Base-by-base conservation (phyloP, 2,113 vertebrate species). In the Notothenia rossii region DNA sequence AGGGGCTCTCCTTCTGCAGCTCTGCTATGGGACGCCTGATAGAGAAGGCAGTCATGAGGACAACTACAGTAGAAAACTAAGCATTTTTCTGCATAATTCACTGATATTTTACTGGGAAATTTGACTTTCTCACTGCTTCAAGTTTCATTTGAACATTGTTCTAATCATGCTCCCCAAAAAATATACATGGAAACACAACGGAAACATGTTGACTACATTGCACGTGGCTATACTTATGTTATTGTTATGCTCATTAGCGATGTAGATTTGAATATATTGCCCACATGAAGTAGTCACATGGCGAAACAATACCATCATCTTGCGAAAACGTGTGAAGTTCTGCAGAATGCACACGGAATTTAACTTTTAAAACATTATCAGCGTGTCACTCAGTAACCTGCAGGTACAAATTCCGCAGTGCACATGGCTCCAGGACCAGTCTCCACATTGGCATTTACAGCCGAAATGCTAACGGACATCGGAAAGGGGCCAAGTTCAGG, bases 401-500 rank as follows among this genome's bases (percentile, higher is more conserved):
- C 36, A 60, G 40, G 55, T 10, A 22, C 8, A 58, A 15, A 74
- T 48, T 33, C 18, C 33, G 54, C 56, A 29, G 20, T 33, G 61
- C 62, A 51, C 72, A 10, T 2, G 15, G 22, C 63, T 75, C 58
- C 72, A 10, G 74, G 49, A 45, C 43, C 1, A 13, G 54, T 9
- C 22, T n/a, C 43, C 48, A 56, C 53, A 53, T 56, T 36, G 66
- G 40, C 63, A 71, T 77, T 59, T 66, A 29, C 67, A 71, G 49
- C 70, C 60, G 22, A 40, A 59, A 80, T 40, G 53, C 60, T 70
- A 72, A 72, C 20, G 63, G 75, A 72, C 77, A 68, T 45, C 22
- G 62, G 62, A 71, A 64, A 77, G 73, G 50, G 75, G 77, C 69
- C 86, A 92, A 92, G 90, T 92, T 92, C 89, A 90, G 71, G 87